phyloP scores from a whole-genome alignment of 2,797 vertebrate genomes.

The Enteromius unitaeniatus region DNA sequence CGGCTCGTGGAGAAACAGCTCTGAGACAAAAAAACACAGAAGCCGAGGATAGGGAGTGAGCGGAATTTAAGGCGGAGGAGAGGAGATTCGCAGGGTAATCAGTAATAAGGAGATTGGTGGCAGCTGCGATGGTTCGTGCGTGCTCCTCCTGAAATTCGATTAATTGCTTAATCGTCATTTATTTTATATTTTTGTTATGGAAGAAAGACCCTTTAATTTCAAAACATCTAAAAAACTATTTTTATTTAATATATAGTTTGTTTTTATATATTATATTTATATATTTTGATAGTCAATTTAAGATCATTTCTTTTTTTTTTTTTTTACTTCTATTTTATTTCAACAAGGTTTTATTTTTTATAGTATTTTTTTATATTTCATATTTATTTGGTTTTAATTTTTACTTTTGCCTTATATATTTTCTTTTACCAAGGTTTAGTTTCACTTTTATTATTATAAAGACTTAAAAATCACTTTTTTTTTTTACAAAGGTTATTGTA shows the following conservation, averaged over 20 bases:
- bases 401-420: background rate
- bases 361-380: background rate
- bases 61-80: no score
- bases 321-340: background rate
- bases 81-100: no score
- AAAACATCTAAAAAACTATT: background rate
- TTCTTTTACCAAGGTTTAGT: background rate
- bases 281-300: background rate
- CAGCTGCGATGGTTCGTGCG: no score
- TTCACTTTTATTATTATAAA: no score
- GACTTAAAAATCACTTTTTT: background rate
- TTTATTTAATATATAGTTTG: background rate
- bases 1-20: no score
- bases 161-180: background rate
- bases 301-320: background rate
- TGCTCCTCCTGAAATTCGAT: no score
- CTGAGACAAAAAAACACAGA: no score
- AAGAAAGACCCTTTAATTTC: background rate
- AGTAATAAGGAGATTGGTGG: no score
- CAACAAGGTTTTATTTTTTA: background rate
- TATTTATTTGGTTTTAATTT: background rate
- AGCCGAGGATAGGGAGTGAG: no score
- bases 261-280: background rate
- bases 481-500: background rate
- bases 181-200: background rate